These are phyloP conservation scores for Conus betulinus DNA, from an alignment of 1,140 invertebrate genomes.

Conservation along the genomic window DNA sequence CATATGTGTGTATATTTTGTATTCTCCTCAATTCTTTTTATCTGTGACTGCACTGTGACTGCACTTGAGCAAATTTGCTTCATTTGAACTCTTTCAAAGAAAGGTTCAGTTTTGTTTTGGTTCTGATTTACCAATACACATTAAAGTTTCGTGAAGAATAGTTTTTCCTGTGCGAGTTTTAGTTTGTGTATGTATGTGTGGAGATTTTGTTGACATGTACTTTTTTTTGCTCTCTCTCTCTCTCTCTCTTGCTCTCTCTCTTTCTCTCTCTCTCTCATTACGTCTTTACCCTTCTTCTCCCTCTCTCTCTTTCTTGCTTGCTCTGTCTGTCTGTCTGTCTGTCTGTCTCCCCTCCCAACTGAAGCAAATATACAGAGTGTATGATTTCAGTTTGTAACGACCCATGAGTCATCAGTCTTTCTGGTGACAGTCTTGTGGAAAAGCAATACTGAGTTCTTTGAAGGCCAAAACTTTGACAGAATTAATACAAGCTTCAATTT, in stretches of 20 bases:
- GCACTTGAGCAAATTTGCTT: neutral
- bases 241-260: too few relatives aligned
- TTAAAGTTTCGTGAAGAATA: too few relatives aligned
- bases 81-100: neutral
- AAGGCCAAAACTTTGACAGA: too few relatives aligned
- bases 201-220: neutral
- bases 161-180: neutral
- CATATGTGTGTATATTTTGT: neutral
- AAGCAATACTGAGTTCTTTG: too few relatives aligned
- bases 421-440: too few relatives aligned
- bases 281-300: neutral
- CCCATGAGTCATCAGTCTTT: too few relatives aligned
- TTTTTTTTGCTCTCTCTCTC: neutral
- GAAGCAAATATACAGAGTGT: too few relatives aligned
- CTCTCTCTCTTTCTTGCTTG: neutral
- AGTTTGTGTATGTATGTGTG: neutral
- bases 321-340: neutral
- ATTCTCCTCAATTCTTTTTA: neutral
- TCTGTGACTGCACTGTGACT: neutral
- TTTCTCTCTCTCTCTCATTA: neutral
- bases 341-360: neutral
- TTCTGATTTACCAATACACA: too few relatives aligned
- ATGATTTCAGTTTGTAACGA: too few relatives aligned
- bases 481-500: too few relatives aligned
- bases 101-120: neutral